These are phyloP conservation scores for Sphaeridia pumilis DNA, from an alignment of 2,888 invertebrate genomes.

Conservation along the genomic window DNA sequence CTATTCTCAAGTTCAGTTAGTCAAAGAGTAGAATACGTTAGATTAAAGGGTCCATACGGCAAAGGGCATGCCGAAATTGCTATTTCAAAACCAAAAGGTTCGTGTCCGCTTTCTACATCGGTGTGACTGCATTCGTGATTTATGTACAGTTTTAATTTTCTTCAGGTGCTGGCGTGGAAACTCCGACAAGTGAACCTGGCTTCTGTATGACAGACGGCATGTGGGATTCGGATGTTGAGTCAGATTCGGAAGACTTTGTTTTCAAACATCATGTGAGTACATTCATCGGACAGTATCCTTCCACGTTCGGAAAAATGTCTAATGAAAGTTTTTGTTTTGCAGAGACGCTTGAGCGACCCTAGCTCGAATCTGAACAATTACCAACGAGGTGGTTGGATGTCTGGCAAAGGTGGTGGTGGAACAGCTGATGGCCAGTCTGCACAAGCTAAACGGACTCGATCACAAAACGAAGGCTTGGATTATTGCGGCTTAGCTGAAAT, in stretches of 20 bases:
- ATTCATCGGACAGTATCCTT: too few relatives aligned
- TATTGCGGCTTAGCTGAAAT: slow-evolving; percentile 77
- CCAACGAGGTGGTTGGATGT: slow-evolving; percentile 57
- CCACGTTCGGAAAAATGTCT: neutral
- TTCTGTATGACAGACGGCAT: slow-evolving; percentile 65
- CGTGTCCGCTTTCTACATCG: neutral
- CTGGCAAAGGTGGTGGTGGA: slow-evolving; percentile 43
- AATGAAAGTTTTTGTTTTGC: slow-evolving; percentile 36
- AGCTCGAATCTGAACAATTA: slow-evolving; percentile 79
- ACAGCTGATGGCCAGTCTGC: slow-evolving; percentile 38
- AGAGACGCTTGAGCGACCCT: slow-evolving; percentile 81
- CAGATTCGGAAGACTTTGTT: slow-evolving; percentile 71
- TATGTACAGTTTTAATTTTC: slow-evolving; percentile 8
- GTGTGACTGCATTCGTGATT: neutral
- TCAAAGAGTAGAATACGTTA: slow-evolving; percentile 90
- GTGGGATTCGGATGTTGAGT: slow-evolving; percentile 83
- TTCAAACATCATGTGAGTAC: slow-evolving; percentile 59
- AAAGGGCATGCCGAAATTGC: slow-evolving; percentile 95
- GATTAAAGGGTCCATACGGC: slow-evolving; percentile 94
- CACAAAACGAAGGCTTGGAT: slow-evolving; percentile 86
- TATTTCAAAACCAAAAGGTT: slow-evolving; percentile 77
- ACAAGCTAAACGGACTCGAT: slow-evolving; percentile 55
- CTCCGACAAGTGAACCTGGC: slow-evolving; percentile 83
- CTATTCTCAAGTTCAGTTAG: slow-evolving; percentile 58
- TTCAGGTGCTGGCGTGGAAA: slow-evolving; percentile 70